Evolutionary conservation across 2,113 vertebrate genomes (phyloP).

Genomic region (Tricholaema leucomelas): DNA sequence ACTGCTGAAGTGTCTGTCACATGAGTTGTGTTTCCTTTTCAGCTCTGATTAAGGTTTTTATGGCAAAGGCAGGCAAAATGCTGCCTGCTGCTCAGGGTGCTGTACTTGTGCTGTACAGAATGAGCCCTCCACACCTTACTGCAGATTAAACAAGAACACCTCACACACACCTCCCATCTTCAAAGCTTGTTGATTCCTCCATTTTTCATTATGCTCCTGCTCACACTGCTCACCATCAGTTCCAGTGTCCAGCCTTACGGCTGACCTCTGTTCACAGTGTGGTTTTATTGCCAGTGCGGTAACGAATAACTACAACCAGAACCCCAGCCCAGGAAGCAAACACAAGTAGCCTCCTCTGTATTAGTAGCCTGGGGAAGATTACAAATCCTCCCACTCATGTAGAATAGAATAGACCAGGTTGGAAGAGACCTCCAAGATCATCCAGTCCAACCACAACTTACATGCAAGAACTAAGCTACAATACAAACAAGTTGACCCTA

Average conservation of each 20-base stretch:
- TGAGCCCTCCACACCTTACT: neutral
- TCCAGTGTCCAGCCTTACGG: neutral
- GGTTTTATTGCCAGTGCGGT: neutral
- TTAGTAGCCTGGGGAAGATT: neutral
- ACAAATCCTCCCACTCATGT: neutral
- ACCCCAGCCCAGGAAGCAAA: neutral
- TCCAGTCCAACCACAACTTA: too few species aligned
- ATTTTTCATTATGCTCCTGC: neutral
- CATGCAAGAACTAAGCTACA: neutral
- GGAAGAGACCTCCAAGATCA: too few species aligned
- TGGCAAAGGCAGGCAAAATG: neutral
- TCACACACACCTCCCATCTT: neutral
- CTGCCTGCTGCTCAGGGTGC: neutral
- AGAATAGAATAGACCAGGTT: too few species aligned
- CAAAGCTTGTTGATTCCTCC: neutral
- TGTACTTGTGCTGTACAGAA: neutral
- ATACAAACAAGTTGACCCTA: neutral
- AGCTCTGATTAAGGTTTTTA: neutral
- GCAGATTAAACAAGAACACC: neutral
- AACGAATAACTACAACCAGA: neutral
- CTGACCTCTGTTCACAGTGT: neutral
- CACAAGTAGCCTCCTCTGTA: neutral
- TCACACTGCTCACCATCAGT: neutral
- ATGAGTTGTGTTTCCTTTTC: slow-evolving; percentile 1
- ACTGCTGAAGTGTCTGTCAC: neutral